Percentiles rank a stretch among this genome's conserved stretches.
phyloP scores from a whole-genome alignment of 1,140 invertebrate species.

The Drosophila ficusphila region DNA sequence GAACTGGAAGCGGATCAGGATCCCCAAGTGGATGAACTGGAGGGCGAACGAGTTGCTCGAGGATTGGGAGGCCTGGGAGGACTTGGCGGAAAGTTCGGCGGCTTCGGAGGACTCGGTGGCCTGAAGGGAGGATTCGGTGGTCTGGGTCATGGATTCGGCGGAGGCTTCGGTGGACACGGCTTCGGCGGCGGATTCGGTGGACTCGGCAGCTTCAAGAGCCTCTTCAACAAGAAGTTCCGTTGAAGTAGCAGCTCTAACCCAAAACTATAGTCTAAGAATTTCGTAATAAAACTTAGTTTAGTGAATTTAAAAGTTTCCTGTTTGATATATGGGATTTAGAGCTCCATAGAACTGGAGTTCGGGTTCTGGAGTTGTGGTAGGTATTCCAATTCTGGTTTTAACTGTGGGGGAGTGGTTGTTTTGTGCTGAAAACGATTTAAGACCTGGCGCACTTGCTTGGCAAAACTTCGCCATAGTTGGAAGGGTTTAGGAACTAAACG shows the following conservation, averaged over 20 bases:
- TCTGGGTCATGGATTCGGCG: conserved; percentile 52
- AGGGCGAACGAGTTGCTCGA: conserved; percentile 42
- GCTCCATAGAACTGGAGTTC: conserved; percentile 59
- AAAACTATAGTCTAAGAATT: conserved; percentile 26
- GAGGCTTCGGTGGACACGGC: conserved; percentile 54
- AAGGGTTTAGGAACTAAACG: conserved; percentile 26
- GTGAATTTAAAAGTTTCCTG: conserved; percentile 46
- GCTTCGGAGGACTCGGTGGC: conserved; percentile 43
- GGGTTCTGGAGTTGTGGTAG: conserved; percentile 21
- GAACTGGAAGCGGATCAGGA: conserved; percentile 29
- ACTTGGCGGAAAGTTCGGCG: conserved; percentile 58
- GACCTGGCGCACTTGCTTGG: conserved; percentile 30
- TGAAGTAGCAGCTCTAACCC: conserved; percentile 20
- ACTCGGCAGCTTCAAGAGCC: conserved; percentile 53
- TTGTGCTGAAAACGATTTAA: conserved; percentile 16
- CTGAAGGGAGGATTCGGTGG: conserved; percentile 59
- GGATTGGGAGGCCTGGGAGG: conserved; percentile 65
- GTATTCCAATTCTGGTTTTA: conserved; percentile 13
- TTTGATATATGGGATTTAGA: conserved; percentile 62
- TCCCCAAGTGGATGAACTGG: conserved; percentile 7
- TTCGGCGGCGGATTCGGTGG: conserved; percentile 59
- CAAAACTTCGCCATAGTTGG: conserved; percentile 44
- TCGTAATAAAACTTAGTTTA: conserved; percentile 31
- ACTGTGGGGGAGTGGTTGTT: conserved; percentile 8
- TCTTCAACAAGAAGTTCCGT: conserved; percentile 61